Evolutionary conservation across 2,888 invertebrate genomes (phyloP).

Genomic region (Drosophila heteroneura): DNA sequence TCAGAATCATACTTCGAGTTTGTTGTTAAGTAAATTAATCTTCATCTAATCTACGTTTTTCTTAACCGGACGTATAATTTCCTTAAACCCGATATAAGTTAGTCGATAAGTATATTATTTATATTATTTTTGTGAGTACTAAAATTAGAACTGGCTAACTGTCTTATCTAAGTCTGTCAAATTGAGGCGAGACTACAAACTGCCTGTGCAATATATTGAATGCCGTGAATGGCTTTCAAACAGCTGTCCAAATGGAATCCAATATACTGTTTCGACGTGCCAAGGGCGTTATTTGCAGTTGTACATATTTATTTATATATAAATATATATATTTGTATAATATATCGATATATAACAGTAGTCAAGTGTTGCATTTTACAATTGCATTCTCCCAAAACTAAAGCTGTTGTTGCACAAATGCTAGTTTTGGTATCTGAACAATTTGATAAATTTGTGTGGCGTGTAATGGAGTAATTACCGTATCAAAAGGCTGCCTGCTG

Average conservation of each 20-base stretch:
- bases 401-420: conserved; percentile 9
- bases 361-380: conserved; percentile 23
- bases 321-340: not conserved
- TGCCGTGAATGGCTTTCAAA: conserved; percentile 39
- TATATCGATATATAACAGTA: conserved; percentile 1
- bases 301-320: not conserved
- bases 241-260: conserved; percentile 57
- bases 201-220: conserved; percentile 27
- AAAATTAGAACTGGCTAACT: not conserved
- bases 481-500: conserved; percentile 33
- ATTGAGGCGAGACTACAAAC: conserved; percentile 32
- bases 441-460: conserved; percentile 52
- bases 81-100: not conserved
- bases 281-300: conserved; percentile 39
- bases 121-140: not conserved
- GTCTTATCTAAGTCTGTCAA: conserved; percentile 34
- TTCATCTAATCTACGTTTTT: not conserved
- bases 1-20: not conserved
- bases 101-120: not conserved
- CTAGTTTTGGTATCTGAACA: conserved; percentile 25
- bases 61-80: not conserved
- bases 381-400: conserved; percentile 29
- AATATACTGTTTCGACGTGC: conserved; percentile 51
- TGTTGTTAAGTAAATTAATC: not conserved
- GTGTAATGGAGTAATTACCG: conserved; percentile 63